Percentiles rank a stretch among this genome's conserved stretches.
These are phyloP conservation scores for Centroberyx gerrardi DNA, from an alignment of 2,797 vertebrate genomes.

Conservation along the genomic window DNA sequence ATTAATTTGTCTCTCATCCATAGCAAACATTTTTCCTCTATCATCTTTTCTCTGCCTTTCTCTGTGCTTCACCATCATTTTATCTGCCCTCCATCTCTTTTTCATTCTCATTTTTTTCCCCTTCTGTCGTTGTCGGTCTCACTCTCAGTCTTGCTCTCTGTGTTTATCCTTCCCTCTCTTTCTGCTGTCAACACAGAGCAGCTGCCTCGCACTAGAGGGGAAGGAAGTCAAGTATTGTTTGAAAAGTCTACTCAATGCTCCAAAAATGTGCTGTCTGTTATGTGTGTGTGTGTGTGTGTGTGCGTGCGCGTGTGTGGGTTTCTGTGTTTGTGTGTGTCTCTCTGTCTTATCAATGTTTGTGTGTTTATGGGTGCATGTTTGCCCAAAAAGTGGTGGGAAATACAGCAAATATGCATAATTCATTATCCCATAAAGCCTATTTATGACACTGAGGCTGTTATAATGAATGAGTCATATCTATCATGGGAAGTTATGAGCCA, in stretches of 20 bases:
- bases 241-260: slow-evolving; percentile 12
- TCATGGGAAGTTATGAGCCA: slow-evolving; percentile 9
- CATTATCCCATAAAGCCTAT: slow-evolving; percentile 28
- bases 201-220: slow-evolving; percentile 35
- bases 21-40: background rate
- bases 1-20: no score
- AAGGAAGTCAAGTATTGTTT: slow-evolving; percentile 28
- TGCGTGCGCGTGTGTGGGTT: background rate
- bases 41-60: background rate
- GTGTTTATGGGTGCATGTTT: slow-evolving; percentile 24
- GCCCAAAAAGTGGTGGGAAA: slow-evolving; percentile 31
- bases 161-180: slow-evolving; percentile 15
- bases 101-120: background rate
- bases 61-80: background rate
- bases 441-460: slow-evolving; percentile 35
- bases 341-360: slow-evolving; percentile 7
- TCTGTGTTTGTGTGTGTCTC: background rate
- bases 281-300: background rate
- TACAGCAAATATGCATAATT: slow-evolving; percentile 44
- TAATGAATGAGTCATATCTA: slow-evolving; percentile 23
- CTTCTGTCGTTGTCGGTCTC: background rate
- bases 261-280: slow-evolving; percentile 1
- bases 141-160: slow-evolving; percentile 6
- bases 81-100: slow-evolving; percentile 9
- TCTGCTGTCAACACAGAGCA: slow-evolving; percentile 38